phyloP scores from a whole-genome alignment of 2,113 vertebrate species.

The Microcebus murinus region DNA sequence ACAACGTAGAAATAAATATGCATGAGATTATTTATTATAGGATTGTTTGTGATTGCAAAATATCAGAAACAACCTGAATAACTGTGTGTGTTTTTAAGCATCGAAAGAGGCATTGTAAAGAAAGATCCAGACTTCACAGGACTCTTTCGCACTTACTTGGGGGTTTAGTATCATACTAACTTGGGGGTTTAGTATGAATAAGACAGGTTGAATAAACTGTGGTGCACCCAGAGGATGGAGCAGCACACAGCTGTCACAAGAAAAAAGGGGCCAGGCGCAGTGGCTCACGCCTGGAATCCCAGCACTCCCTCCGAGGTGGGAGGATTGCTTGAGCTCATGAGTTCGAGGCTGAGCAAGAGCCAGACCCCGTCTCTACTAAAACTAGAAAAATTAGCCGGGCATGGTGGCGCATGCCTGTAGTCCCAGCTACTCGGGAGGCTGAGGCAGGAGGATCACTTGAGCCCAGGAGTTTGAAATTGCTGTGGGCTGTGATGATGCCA shows the following conservation, averaged over 20 bases:
- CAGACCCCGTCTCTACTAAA: too few relatives aligned
- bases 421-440: too few relatives aligned
- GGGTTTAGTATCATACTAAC: too few relatives aligned
- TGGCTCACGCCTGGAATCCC: neutral
- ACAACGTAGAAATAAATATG: accelerated
- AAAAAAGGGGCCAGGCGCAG: accelerated
- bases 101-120: too few relatives aligned
- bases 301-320: neutral
- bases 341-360: too few relatives aligned
- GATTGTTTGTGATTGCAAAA: accelerated
- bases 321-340: too few relatives aligned
- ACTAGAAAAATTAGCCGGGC: too few relatives aligned
- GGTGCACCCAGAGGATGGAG: accelerated
- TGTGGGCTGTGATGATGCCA: neutral
- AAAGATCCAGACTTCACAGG: too few relatives aligned
- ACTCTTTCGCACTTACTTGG: too few relatives aligned
- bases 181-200: too few relatives aligned
- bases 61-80: neutral
- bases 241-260: accelerated
- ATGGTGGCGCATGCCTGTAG: too few relatives aligned
- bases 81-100: too few relatives aligned
- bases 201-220: accelerated
- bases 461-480: neutral
- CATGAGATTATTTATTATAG: accelerated
- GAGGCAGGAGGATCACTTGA: neutral